phyloP scores from a whole-genome alignment of 2,888 invertebrate species.

The Embidobia sp. region DNA sequence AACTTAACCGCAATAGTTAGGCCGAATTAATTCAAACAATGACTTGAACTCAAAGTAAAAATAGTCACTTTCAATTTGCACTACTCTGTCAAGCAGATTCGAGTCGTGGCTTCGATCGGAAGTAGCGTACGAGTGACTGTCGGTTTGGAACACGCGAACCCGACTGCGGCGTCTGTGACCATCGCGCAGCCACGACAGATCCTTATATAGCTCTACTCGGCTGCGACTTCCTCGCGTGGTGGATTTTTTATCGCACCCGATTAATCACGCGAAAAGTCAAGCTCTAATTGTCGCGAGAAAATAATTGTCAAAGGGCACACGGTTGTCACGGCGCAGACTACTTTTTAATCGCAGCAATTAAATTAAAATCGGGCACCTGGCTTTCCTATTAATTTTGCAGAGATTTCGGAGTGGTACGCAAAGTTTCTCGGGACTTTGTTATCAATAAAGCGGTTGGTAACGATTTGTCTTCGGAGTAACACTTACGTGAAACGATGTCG shows the following conservation, averaged over 20 bases:
- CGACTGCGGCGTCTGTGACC: conserved; percentile 76
- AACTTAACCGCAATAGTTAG: no score
- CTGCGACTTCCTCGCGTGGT: background rate
- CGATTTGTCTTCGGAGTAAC: no score
- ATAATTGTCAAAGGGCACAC: conserved; percentile 24
- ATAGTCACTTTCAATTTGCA: no score
- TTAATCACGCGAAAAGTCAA: conserved; percentile 32
- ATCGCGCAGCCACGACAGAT: conserved; percentile 75
- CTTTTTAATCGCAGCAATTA: no score
- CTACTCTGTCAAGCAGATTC: conserved; percentile 64
- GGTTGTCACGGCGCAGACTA: no score
- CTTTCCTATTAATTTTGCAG: no score
- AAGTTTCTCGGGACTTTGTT: no score
- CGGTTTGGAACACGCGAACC: conserved; percentile 77
- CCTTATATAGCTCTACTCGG: conserved; percentile 68
- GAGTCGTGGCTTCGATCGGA: conserved; percentile 69
- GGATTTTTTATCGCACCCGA: conserved; percentile 27
- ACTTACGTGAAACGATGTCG: conserved; percentile 86
- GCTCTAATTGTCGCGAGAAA: conserved; percentile 16
- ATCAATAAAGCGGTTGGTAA: no score
- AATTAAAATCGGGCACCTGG: no score
- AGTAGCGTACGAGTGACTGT: conserved; percentile 69
- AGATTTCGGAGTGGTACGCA: no score
- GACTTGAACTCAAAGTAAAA: no score
- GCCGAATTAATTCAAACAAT: no score